Base-by-base conservation (phyloP, 2,113 vertebrate genomes). In the Upupa epops region DNA sequence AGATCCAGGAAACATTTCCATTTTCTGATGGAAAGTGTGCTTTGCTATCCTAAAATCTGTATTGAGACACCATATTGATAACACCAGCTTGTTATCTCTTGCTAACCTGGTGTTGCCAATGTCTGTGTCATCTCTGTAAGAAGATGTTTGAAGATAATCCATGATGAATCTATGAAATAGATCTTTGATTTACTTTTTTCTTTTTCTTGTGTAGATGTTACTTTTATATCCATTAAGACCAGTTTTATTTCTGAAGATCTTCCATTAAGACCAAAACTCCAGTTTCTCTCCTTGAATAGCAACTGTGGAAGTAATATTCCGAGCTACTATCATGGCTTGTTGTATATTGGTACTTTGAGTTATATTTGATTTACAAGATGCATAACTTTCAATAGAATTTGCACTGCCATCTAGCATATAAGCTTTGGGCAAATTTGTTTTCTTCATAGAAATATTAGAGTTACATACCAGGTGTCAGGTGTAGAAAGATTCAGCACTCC, bases 401-500 rank as follows among this genome's bases (percentile, higher is more conserved):
- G 10, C 16, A 17, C 6, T 81, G 42, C 36, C 3, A 2, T 71
- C 54, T 36, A 56, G 15, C 13, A 19, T 75, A 36, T 61, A 21
- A 51, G 20, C 17, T 52, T 68, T 11, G 5, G 21, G n/a, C 55
- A 81, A 72, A 52, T 68, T 64, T 92, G 90, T 63, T 94, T 90
- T 91, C 49, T 83, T 68, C 79, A 75, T 93, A 64, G 81, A 88
- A 86, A 31, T 32, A 54, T 81, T 36, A 32, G 84, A 82, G 60
- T 90, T 91, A 45, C 90, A 86, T 95, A 81, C 58, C 65, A 72
- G 83, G 83, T 91, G 88, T 37, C 37, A 81, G 60, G 92, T 77
- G 63, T 2, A 54, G 71, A 93, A 94, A 81, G 52, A 48, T 94
- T 58, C 58, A 85, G 52, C 24, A 32, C 60, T 79, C 52, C 48